Conservation (phyloP, 2,113 vertebrate genomes). For the Chauna torquata region DNA sequence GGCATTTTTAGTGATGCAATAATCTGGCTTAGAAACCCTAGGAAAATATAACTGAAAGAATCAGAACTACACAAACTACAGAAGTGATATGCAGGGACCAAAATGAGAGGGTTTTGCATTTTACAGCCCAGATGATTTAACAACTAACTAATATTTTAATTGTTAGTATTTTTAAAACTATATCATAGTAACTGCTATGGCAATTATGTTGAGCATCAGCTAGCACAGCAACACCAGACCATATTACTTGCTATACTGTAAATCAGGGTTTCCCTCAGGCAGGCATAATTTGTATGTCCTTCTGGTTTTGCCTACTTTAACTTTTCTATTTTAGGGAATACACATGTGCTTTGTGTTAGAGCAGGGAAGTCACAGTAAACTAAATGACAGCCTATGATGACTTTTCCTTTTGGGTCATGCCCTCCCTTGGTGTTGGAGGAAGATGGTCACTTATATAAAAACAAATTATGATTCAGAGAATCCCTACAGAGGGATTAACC, state of each 20-base stretch:
- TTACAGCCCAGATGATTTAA: neutral
- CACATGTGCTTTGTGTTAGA: slow-evolving; percentile 64
- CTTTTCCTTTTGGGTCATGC: slow-evolving; percentile 5
- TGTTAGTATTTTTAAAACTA: neutral
- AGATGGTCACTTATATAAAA: slow-evolving; percentile 45
- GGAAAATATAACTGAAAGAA: slow-evolving; percentile 8
- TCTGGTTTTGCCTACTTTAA: slow-evolving; percentile 45
- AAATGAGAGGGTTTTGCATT: neutral
- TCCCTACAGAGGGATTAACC: slow-evolving; percentile 23
- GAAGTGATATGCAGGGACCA: neutral
- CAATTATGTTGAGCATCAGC: neutral
- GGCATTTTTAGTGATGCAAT: neutral
- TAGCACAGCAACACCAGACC: neutral
- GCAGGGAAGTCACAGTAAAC: slow-evolving; percentile 6
- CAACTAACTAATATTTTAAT: neutral
- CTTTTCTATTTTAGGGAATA: slow-evolving; percentile 52
- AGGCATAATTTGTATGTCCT: slow-evolving; percentile 19
- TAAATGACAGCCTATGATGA: slow-evolving; percentile 24
- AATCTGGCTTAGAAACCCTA: neutral
- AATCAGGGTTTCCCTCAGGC: slow-evolving; percentile 20
- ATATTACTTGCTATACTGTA: neutral
- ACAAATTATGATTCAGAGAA: slow-evolving; percentile 58
- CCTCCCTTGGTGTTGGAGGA: slow-evolving; percentile 28
- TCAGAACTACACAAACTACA: neutral
- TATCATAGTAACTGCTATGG: neutral